Conservation (phyloP, 2,113 vertebrate genomes). For the Sphyrna mokarran region DNA sequence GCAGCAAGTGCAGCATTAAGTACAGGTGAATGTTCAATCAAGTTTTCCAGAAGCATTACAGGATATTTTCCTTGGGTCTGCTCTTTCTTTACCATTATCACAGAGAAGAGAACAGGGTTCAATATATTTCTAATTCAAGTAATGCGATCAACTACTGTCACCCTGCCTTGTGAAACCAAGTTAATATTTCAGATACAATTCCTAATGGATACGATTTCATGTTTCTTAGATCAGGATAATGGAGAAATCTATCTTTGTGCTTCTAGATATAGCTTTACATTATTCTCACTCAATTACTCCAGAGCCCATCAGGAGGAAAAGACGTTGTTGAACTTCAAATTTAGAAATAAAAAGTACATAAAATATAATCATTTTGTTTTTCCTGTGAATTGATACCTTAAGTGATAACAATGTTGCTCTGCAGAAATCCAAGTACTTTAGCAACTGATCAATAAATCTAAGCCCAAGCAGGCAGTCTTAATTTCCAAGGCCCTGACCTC, state of each 20-base stretch:
- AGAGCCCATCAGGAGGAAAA: neutral
- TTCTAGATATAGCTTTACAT: neutral
- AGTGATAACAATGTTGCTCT: neutral
- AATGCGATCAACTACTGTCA: neutral
- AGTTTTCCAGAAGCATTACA: neutral
- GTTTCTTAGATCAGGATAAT: neutral
- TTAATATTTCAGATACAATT: neutral
- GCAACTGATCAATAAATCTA: slow-evolving; percentile 33
- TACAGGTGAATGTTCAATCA: neutral
- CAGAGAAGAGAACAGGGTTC: neutral
- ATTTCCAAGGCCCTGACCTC: slow-evolving; percentile 17
- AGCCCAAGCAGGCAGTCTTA: neutral
- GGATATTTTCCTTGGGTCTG: neutral
- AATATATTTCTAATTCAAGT: neutral
- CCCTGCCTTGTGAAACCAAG: neutral
- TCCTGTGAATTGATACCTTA: slow-evolving; percentile 38
- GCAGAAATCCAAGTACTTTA: slow-evolving; percentile 29
- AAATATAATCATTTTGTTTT: slow-evolving; percentile 31
- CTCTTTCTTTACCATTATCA: neutral
- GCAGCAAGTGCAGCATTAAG: neutral
- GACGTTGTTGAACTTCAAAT: neutral
- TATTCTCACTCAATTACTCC: neutral
- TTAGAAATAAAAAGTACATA: slow-evolving; percentile 13
- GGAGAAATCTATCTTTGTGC: neutral
- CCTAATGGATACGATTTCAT: slow-evolving; percentile 14